Percentiles rank a stretch among this genome's conserved stretches.
These are phyloP conservation scores for Hyalella azteca DNA, from an alignment of 2,888 invertebrate species.

Conservation along the genomic window DNA sequence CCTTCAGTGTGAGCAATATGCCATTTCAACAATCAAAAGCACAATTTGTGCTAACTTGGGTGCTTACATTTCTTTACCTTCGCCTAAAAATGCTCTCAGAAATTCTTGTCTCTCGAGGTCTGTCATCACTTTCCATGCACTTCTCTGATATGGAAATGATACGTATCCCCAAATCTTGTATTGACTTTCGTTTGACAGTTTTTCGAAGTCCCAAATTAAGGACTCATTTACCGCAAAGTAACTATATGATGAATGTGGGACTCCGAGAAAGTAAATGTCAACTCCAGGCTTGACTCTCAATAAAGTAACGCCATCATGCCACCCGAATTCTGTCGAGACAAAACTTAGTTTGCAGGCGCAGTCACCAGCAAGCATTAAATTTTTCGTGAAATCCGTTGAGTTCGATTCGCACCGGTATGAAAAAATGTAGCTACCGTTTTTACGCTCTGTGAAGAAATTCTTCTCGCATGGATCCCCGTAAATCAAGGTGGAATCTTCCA, in stretches of 20 bases:
- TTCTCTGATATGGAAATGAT: too few species aligned
- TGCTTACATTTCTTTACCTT: too few species aligned
- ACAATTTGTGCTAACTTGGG: too few species aligned
- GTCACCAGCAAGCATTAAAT: background rate
- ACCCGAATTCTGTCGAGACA: background rate
- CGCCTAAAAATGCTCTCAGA: too few species aligned
- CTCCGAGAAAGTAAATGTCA: slow-evolving; percentile 11
- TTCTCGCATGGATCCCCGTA: background rate
- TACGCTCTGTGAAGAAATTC: background rate
- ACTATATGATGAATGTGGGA: background rate
- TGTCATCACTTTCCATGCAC: too few species aligned
- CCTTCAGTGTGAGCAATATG: too few species aligned
- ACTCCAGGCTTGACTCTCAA: background rate
- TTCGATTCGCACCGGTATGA: background rate
- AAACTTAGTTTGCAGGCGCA: background rate
- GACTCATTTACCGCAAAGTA: background rate
- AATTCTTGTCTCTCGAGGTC: too few species aligned
- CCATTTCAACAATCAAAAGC: too few species aligned
- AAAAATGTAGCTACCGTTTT: slow-evolving; percentile 1
- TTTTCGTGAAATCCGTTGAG: background rate
- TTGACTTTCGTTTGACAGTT: too few species aligned
- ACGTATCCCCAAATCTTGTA: too few species aligned
- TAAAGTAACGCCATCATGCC: background rate
- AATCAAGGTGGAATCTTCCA: background rate
- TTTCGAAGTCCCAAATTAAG: background rate